These are phyloP conservation scores for Selene dorsalis DNA, from an alignment of 2,797 vertebrate genomes.

Conservation along the genomic window DNA sequence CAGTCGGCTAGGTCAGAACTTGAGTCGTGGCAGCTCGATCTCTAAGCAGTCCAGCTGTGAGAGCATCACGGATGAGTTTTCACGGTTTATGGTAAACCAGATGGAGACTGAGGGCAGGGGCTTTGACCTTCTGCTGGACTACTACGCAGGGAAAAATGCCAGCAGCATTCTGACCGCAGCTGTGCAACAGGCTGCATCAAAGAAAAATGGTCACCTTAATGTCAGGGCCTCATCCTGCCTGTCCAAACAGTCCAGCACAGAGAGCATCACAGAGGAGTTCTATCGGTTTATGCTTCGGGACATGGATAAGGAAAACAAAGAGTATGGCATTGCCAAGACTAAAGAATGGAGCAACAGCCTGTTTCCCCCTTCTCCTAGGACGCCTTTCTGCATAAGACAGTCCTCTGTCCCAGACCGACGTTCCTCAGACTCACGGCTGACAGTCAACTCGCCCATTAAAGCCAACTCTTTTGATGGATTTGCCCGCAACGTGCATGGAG, in stretches of 20 bases:
- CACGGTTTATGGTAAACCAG: constrained; percentile 98
- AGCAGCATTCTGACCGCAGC: constrained; percentile 93
- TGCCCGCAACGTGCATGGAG: constrained; percentile 86
- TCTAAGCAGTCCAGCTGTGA: constrained; percentile 99
- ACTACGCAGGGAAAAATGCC: constrained; percentile 97
- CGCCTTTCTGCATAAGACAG: constrained; percentile 91
- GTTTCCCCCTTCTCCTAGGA: constrained; percentile 87
- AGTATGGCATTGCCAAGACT: constrained; percentile 84
- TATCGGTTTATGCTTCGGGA: constrained; percentile 96
- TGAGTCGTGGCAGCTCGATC: constrained; percentile 95
- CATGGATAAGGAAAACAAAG: constrained; percentile 92
- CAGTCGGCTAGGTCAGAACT: constrained; percentile 89
- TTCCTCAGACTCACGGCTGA: constrained; percentile 89
- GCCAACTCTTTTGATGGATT: constrained; percentile 97
- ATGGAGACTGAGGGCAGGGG: constrained; percentile 97
- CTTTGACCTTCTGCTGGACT: constrained; percentile 96
- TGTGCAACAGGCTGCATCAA: constrained; percentile 91
- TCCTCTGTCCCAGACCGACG: constrained; percentile 92
- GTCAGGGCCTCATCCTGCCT: constrained; percentile 89
- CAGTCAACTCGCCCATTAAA: constrained; percentile 91
- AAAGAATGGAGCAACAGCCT: constrained; percentile 92
- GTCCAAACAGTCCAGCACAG: constrained; percentile 98
- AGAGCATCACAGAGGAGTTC: constrained; percentile 98
- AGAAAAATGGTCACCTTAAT: constrained; percentile 91
- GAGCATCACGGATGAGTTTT: constrained; percentile 99